Conservation (phyloP, 1,140 invertebrate species). For the Maconellicoccus hirsutus region DNA sequence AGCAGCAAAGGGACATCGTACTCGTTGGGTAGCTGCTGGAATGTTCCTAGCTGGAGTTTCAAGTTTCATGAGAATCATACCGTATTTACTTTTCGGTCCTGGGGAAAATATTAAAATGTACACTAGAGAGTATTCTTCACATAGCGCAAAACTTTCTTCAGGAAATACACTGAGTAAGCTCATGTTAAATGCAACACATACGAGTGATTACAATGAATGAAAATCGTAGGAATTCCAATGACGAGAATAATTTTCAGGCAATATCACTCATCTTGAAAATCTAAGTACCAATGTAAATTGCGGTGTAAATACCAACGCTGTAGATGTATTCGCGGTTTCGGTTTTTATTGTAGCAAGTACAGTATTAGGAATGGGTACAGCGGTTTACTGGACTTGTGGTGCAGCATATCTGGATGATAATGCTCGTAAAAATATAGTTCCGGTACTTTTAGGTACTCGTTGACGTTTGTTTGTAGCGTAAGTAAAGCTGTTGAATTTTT, state of each 20-base stretch:
- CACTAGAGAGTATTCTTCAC: constrained; percentile 53
- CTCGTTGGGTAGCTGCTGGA: constrained; percentile 57
- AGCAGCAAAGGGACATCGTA: constrained; percentile 52
- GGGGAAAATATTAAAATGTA: constrained; percentile 52
- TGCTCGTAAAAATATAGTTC: constrained; percentile 30
- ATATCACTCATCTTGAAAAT: neutral
- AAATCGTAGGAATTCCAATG: neutral
- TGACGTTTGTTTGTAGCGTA: no score
- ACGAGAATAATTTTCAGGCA: neutral
- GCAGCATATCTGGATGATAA: constrained; percentile 34
- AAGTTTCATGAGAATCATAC: constrained; percentile 54
- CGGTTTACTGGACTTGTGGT: constrained; percentile 32
- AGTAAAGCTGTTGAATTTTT: neutral
- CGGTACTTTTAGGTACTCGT: constrained; percentile 31
- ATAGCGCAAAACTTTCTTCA: constrained; percentile 27
- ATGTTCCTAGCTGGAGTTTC: constrained; percentile 54
- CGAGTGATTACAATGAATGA: neutral
- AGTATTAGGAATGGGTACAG: constrained; percentile 30
- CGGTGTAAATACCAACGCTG: neutral
- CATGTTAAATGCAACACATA: neutral
- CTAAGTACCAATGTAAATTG: neutral
- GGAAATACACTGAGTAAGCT: neutral
- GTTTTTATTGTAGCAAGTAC: constrained; percentile 27
- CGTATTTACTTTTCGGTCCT: constrained; percentile 60
- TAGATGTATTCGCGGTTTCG: neutral